phyloP scores from a whole-genome alignment of 2,888 invertebrate species.

The Sphecodes monilicornis region DNA sequence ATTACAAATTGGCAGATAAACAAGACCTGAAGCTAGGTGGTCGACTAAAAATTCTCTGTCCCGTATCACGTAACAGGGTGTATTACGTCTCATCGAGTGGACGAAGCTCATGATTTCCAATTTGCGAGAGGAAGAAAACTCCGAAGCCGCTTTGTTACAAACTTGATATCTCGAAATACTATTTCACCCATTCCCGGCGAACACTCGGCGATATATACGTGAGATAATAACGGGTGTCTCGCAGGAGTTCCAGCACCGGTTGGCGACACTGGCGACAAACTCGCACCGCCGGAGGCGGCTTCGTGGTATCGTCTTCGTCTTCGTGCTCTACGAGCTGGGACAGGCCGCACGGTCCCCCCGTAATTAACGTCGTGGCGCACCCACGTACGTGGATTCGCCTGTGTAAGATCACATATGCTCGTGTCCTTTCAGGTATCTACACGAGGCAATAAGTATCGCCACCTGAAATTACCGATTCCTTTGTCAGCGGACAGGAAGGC shows the following conservation, averaged over 20 bases:
- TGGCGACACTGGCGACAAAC: constrained; percentile 72
- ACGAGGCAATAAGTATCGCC: constrained; percentile 55
- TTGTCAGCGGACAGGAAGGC: constrained; percentile 31
- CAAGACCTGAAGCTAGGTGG: neutral
- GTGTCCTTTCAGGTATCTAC: constrained; percentile 52
- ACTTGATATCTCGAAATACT: constrained; percentile 52
- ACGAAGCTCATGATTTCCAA: constrained; percentile 24
- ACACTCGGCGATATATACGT: constrained; percentile 49
- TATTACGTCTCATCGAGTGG: neutral
- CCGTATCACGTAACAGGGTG: neutral
- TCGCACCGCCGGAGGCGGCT: constrained; percentile 74
- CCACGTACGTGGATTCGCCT: constrained; percentile 60
- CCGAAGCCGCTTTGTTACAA: constrained; percentile 38
- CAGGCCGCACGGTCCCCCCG: constrained; percentile 70
- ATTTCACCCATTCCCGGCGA: constrained; percentile 46
- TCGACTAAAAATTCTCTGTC: neutral
- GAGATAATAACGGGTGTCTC: constrained; percentile 73
- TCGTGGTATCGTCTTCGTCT: constrained; percentile 72
- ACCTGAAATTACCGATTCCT: constrained; percentile 62
- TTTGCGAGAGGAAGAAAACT: constrained; percentile 10
- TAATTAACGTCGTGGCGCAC: constrained; percentile 77
- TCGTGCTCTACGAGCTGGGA: constrained; percentile 72
- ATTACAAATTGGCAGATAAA: neutral
- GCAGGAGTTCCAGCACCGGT: constrained; percentile 46
- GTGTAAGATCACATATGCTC: constrained; percentile 50